A percentile compares a stretch with the other conserved stretches of the same genome.
Evolutionary conservation across 2,797 vertebrate species (phyloP).

Genomic region (Staurois parvus): DNA sequence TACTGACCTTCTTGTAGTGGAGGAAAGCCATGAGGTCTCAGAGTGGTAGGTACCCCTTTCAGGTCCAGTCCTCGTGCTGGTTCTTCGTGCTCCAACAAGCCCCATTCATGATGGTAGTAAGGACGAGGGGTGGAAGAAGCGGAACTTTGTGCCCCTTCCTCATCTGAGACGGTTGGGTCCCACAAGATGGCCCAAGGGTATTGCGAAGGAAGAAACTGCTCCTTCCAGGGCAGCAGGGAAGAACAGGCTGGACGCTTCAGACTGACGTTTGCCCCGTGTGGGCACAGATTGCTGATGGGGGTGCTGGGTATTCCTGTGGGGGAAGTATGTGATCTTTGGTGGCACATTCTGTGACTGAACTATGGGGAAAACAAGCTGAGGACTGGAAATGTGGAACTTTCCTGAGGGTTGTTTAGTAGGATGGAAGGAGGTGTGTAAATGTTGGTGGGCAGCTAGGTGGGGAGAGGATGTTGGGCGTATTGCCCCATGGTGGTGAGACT

Average conservation of each 20-base stretch:
- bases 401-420: constrained; percentile 18
- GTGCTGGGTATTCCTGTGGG: background rate
- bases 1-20: constrained; percentile 78
- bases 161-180: constrained; percentile 80
- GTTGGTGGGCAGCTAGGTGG: background rate
- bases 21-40: constrained; percentile 78
- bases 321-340: constrained; percentile 8
- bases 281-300: background rate
- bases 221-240: constrained; percentile 79
- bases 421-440: constrained; percentile 3
- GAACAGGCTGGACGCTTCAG: constrained; percentile 67
- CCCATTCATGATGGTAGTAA: constrained; percentile 27
- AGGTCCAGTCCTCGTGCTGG: constrained; percentile 70
- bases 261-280: constrained; percentile 73
- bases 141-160: constrained; percentile 78
- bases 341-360: constrained; percentile 21
- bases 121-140: constrained; percentile 63
- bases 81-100: constrained; percentile 12
- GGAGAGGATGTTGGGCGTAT: constrained; percentile 8
- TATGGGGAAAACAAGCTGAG: background rate
- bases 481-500: background rate
- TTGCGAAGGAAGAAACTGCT: constrained; percentile 78
- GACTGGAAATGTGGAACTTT: background rate
- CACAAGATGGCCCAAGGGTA: constrained; percentile 84
- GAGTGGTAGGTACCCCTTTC: constrained; percentile 76